Percentiles rank a stretch among this genome's conserved stretches.
phyloP scores from a whole-genome alignment of 2,797 vertebrate genomes.

The Smutsia gigantea region DNA sequence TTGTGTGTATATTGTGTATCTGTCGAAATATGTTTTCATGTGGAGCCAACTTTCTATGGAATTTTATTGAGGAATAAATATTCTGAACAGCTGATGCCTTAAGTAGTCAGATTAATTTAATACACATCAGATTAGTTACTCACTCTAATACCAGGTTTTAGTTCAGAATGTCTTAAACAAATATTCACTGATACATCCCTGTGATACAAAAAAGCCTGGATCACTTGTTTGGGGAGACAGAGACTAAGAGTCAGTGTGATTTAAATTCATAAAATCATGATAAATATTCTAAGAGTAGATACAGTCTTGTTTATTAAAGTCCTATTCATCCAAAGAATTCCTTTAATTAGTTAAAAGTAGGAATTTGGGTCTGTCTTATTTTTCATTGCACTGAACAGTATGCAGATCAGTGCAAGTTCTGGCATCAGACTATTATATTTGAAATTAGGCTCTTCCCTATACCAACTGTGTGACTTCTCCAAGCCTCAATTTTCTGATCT shows the following conservation, averaged over 20 bases:
- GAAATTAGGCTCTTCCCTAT: neutral
- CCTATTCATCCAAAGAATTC: neutral
- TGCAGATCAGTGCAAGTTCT: neutral
- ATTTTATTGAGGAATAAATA: constrained; percentile 25
- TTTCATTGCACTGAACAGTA: neutral
- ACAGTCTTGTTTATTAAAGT: neutral
- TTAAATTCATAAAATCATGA: constrained; percentile 26
- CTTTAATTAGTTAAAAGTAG: constrained; percentile 22
- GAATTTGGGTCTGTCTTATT: neutral
- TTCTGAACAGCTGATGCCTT: neutral
- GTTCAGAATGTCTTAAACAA: neutral
- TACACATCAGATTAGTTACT: neutral
- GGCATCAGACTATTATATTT: neutral
- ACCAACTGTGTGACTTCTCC: neutral
- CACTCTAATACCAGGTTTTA: neutral
- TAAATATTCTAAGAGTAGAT: neutral
- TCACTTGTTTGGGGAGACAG: neutral
- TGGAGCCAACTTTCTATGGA: neutral
- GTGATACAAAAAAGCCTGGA: neutral
- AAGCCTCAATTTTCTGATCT: constrained; percentile 52
- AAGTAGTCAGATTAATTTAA: neutral
- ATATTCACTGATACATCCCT: neutral
- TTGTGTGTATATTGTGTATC: neutral
- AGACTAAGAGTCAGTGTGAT: neutral
- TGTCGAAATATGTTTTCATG: neutral